Evolutionary conservation across 2,797 vertebrate species (phyloP), one percentile per base, ranked within the genome.

Genomic region (Phoxinus dragarum): DNA sequence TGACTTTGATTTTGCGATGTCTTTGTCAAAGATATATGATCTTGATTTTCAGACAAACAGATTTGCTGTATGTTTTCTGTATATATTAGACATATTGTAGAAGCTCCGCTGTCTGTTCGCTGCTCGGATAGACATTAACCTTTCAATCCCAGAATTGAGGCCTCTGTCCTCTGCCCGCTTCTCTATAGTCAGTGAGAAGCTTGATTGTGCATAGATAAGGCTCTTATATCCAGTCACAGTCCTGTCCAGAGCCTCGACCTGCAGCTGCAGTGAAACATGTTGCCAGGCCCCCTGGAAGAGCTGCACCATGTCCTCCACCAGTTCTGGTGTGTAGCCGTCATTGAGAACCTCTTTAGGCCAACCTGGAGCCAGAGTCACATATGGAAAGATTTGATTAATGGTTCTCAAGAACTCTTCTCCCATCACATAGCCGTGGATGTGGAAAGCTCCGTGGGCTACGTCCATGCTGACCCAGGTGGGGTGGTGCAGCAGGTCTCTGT

Each of bases 391-490:
- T 17, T 81, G 79, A n/a, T 95, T 87, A 61, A 96, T 91, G 6
- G 90, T 90, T 6, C 88, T 89, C 0, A 95, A 87, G 87, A 96
- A 92, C 52, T 95, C 92, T 42, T 84, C 59, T n/a, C 93, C 94
- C 0, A 67, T 47, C 66, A 94, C 19, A 17, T 93, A 90, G 36
- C 94, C 94, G 31, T 93, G 67, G 27, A 86, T 87, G 4, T 11
- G 64, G 76, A 94, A 92, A 34, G 72, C 84, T 44, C 91, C 89
- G 0, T 93, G 87, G 71, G 93, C 90, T 56, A 92, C 27, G 1
- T 93, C 94, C 94, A 95, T 91, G 88, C 92, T 93, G 7, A 97
- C 74, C 96, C 96, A 97, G 42, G 95, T 90, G 0, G 95, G 96
- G 69, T 92, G 86, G 82, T 90, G 88, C 40, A 97, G 93, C 21